A percentile compares a stretch with the other conserved stretches of the same genome.
Conservation (phyloP, 2,888 invertebrate species). For the Gastracanthus pulcherrimus region DNA sequence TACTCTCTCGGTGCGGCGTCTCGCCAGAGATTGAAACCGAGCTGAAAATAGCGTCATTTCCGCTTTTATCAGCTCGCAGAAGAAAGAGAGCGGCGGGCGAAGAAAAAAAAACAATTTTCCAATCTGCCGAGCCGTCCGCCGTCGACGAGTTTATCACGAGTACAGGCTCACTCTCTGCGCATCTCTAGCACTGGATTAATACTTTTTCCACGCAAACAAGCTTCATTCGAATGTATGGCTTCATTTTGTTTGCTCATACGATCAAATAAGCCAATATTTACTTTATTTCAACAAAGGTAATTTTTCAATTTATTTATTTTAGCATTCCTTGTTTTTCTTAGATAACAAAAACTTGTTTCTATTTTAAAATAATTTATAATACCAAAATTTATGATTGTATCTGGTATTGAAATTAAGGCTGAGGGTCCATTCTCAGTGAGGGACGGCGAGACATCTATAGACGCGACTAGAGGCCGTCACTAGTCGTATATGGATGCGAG, state of each 20-base stretch:
- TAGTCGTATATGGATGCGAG: too few species aligned
- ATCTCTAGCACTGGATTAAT: background rate
- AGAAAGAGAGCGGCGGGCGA: background rate
- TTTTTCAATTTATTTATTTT: background rate
- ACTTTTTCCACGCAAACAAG: background rate
- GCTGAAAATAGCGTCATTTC: slow-evolving; percentile 11
- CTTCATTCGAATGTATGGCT: background rate
- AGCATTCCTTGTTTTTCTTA: background rate
- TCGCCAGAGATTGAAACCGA: slow-evolving; percentile 28
- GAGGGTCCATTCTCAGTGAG: too few species aligned
- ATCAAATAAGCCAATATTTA: background rate
- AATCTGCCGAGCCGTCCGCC: slow-evolving; percentile 10
- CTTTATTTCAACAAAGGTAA: background rate
- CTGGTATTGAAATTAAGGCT: too few species aligned
- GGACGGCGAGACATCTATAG: too few species aligned
- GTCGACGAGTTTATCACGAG: slow-evolving; percentile 2
- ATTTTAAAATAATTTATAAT: too few species aligned
- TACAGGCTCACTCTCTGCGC: background rate
- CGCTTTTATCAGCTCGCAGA: background rate
- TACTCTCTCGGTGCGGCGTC: too few species aligned
- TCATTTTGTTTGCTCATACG: background rate
- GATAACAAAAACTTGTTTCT: background rate
- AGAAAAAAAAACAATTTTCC: slow-evolving; percentile 37
- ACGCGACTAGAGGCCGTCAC: too few species aligned
- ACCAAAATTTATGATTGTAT: too few species aligned